Percentiles rank a stretch among this genome's conserved stretches.
Evolutionary conservation across 2,797 vertebrate genomes (phyloP).

Genomic region (Carapus acus): DNA sequence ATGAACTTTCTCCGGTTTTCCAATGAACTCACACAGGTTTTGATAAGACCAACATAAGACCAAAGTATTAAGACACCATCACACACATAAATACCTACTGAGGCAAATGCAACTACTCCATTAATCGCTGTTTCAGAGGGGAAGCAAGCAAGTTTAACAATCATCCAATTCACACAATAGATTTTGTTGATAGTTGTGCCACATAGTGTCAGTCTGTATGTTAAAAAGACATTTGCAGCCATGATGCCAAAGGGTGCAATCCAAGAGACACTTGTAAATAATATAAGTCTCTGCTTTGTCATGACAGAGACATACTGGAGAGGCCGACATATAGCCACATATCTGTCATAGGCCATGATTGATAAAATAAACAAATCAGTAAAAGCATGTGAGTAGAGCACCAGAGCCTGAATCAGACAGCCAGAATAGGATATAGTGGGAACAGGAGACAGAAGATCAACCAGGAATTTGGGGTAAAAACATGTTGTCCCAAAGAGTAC

Average conservation of each 20-base stretch:
- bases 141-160: slow-evolving; percentile 42
- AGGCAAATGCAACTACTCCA: slow-evolving; percentile 12
- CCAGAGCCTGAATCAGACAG: slow-evolving; percentile 40
- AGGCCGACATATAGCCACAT: slow-evolving; percentile 46
- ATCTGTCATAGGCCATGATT: slow-evolving; percentile 50
- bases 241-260: slow-evolving; percentile 18
- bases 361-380: slow-evolving; percentile 33
- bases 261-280: slow-evolving; percentile 24
- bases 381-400: slow-evolving; percentile 34
- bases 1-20: slow-evolving; percentile 47
- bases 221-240: background rate
- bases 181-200: slow-evolving; percentile 19
- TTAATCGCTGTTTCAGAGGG: slow-evolving; percentile 9
- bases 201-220: slow-evolving; percentile 35
- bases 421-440: slow-evolving; percentile 45
- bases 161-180: slow-evolving; percentile 36
- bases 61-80: slow-evolving; percentile 26
- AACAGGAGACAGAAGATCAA: slow-evolving; percentile 43
- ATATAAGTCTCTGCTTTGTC: slow-evolving; percentile 23
- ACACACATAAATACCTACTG: slow-evolving; percentile 18
- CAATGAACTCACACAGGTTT: slow-evolving; percentile 31
- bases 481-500: slow-evolving; percentile 41
- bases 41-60: slow-evolving; percentile 43
- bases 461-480: slow-evolving; percentile 49
- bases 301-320: slow-evolving; percentile 43